These are phyloP conservation scores for Acanthochromis polyacanthus DNA, from an alignment of 2,113 vertebrate species.

Conservation along the genomic window DNA sequence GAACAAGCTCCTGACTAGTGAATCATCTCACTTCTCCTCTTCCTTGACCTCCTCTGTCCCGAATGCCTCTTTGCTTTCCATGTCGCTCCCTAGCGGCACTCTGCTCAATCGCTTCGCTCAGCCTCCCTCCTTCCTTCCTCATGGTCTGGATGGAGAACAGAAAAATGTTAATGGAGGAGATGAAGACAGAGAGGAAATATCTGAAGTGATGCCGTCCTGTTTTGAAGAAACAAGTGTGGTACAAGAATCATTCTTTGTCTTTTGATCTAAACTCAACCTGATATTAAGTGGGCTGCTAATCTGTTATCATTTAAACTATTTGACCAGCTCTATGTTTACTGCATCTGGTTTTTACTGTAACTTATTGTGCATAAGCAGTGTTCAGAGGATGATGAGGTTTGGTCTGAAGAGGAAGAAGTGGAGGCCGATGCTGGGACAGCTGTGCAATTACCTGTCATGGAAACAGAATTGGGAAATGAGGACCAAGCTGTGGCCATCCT, in stretches of 20 bases:
- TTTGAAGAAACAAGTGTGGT: slow-evolving; percentile 69
- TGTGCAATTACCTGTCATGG: slow-evolving; percentile 43
- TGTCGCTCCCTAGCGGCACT: slow-evolving; percentile 26
- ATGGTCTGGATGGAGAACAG: not conserved
- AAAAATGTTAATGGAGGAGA: slow-evolving; percentile 14
- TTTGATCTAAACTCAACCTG: not conserved
- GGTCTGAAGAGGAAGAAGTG: slow-evolving; percentile 29
- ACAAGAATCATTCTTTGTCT: slow-evolving; percentile 11
- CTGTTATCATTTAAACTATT: not conserved
- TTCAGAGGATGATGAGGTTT: slow-evolving; percentile 38
- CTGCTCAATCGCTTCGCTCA: slow-evolving; percentile 25
- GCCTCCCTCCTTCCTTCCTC: slow-evolving; percentile 16
- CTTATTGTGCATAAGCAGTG: slow-evolving; percentile 2
- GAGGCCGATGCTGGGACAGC: slow-evolving; percentile 7
- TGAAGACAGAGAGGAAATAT: slow-evolving; percentile 31
- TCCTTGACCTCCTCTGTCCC: slow-evolving; percentile 27
- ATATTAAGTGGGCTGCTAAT: too few species aligned
- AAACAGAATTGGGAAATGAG: slow-evolving; percentile 36
- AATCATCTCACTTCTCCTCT: slow-evolving; percentile 1
- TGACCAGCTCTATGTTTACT: not conserved
- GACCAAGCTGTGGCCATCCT: slow-evolving; percentile 20
- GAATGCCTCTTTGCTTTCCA: slow-evolving; percentile 23
- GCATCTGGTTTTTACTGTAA: not conserved
- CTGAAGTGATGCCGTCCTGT: slow-evolving; percentile 35
- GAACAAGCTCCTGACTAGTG: slow-evolving; percentile 60